Percentiles rank a stretch among this genome's conserved stretches.
phyloP scores from a whole-genome alignment of 2,113 vertebrate genomes.

The Labeo rohita region DNA sequence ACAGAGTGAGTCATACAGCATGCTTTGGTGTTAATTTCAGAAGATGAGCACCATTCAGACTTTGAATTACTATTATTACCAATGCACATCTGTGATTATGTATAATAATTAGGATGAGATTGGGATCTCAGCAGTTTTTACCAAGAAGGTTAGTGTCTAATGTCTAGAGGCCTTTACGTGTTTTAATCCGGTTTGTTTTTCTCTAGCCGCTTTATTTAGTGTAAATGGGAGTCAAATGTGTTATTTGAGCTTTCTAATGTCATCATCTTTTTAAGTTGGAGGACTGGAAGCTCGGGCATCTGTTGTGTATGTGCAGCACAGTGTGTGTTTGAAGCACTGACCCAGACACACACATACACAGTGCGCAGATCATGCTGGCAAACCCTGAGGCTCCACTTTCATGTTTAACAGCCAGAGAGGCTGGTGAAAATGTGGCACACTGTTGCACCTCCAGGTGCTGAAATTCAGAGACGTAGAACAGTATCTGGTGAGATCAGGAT shows the following conservation, averaged over 20 bases:
- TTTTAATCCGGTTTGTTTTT: slow-evolving; percentile 13
- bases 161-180: not conserved
- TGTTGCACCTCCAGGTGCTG: slow-evolving; percentile 47
- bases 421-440: slow-evolving; percentile 30
- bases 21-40: not conserved
- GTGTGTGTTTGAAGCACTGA: slow-evolving; percentile 41
- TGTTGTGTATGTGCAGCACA: slow-evolving; percentile 4
- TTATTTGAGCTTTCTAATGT: slow-evolving; percentile 62
- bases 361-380: slow-evolving; percentile 46
- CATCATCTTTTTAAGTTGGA: slow-evolving; percentile 57
- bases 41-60: not conserved
- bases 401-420: slow-evolving; percentile 47
- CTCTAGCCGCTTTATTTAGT: slow-evolving; percentile 25
- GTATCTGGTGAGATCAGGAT: slow-evolving; percentile 15
- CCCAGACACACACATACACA: slow-evolving; percentile 7
- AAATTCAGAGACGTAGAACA: slow-evolving; percentile 26
- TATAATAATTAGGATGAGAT: not conserved
- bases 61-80: not conserved
- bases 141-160: not conserved
- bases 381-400: slow-evolving; percentile 38
- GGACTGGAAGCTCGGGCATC: slow-evolving; percentile 47
- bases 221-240: not conserved
- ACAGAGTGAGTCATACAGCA: slow-evolving; percentile 52
- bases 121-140: not conserved
- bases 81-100: not conserved